These are phyloP conservation scores for Leiothrix lutea DNA, from an alignment of 2,113 vertebrate species.

Conservation along the genomic window DNA sequence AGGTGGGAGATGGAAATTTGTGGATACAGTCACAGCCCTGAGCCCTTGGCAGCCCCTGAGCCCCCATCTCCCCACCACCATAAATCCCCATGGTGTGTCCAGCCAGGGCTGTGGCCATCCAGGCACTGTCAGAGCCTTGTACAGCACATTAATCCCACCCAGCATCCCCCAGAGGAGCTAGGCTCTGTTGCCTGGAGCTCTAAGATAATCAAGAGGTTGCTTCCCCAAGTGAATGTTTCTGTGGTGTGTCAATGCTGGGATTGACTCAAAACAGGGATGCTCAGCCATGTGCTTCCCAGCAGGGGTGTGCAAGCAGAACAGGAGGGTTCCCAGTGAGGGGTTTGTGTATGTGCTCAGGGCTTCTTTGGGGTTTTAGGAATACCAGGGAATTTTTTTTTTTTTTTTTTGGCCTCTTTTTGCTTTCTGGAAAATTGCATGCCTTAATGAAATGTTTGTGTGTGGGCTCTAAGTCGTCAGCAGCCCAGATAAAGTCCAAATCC, in stretches of 20 bases:
- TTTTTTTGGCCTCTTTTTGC: background rate
- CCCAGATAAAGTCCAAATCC: background rate
- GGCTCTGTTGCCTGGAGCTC: background rate
- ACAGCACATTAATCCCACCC: accelerated
- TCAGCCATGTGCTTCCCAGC: accelerated
- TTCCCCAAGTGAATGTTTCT: background rate
- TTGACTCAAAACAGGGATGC: background rate
- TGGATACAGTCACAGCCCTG: accelerated
- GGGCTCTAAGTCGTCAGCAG: conserved; percentile 13
- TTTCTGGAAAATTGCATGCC: background rate
- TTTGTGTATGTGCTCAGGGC: background rate
- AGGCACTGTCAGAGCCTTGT: background rate
- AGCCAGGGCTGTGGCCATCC: background rate
- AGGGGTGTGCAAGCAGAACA: background rate
- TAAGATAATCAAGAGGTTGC: background rate
- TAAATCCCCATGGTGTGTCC: background rate
- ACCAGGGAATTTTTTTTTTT: background rate
- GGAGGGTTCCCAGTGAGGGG: accelerated
- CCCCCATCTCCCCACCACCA: background rate
- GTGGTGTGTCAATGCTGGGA: background rate
- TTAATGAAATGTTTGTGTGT: background rate
- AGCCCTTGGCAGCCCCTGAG: accelerated
- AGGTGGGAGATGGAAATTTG: background rate
- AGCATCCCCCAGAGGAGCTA: background rate
- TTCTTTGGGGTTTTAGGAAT: background rate